Conservation (phyloP, 1,140 invertebrate genomes). For the Streblospio benedicti region DNA sequence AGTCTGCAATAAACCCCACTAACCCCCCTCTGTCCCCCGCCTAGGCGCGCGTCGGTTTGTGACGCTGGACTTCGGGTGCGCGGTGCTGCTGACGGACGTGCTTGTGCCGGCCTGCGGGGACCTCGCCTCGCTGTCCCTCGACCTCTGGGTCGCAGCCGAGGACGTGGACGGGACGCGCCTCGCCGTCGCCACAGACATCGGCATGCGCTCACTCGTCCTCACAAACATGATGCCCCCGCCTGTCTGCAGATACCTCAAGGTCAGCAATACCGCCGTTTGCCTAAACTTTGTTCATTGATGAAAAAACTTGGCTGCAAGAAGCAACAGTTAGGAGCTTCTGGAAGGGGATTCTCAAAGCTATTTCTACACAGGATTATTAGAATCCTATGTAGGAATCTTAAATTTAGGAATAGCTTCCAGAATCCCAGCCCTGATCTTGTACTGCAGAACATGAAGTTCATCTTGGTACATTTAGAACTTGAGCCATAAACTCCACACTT, state of each 20-base stretch:
- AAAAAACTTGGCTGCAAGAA: neutral
- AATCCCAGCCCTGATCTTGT: too few species aligned
- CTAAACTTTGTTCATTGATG: neutral
- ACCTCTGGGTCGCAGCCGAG: slow-evolving; percentile 73
- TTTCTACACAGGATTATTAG: too few species aligned
- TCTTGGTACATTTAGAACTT: too few species aligned
- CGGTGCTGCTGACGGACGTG: slow-evolving; percentile 75
- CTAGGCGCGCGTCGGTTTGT: slow-evolving; percentile 69
- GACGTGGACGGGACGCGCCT: slow-evolving; percentile 72
- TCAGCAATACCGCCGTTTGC: slow-evolving; percentile 38
- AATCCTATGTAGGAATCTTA: too few species aligned
- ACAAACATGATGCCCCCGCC: slow-evolving; percentile 81
- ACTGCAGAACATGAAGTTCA: too few species aligned
- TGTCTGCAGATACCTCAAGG: slow-evolving; percentile 78
- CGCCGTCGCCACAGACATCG: slow-evolving; percentile 78
- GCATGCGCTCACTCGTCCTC: slow-evolving; percentile 68
- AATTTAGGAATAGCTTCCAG: too few species aligned
- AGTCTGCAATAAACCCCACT: too few species aligned
- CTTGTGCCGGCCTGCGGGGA: slow-evolving; percentile 78
- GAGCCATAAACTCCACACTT: too few species aligned
- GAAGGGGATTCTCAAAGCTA: too few species aligned
- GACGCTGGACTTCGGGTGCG: slow-evolving; percentile 78
- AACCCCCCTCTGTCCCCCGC: too few species aligned
- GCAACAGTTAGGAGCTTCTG: too few species aligned
- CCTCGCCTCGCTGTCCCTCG: slow-evolving; percentile 75